Evolutionary conservation across 2,797 vertebrate species (phyloP).

Genomic region (Sebastolobus alascanus): DNA sequence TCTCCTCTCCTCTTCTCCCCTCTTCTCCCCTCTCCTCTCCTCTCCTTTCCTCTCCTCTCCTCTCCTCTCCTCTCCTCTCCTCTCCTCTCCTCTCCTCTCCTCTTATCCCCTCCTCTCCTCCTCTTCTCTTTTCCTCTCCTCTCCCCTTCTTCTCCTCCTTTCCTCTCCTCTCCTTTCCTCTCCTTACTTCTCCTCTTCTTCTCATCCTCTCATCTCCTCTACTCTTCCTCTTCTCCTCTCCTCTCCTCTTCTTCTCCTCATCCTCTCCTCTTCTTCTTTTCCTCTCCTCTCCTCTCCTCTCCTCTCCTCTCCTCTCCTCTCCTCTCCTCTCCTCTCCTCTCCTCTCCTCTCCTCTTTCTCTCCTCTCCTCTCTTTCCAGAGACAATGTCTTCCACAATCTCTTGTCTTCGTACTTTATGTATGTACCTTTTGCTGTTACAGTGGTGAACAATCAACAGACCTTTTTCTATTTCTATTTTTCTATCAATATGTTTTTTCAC

Average conservation of each 20-base stretch:
- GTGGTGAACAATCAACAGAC: slow-evolving; percentile 77
- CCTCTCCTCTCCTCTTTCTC: background rate
- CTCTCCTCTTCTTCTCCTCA: background rate
- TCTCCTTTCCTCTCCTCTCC: no score
- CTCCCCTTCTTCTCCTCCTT: background rate
- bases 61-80: slow-evolving; percentile 8
- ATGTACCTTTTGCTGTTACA: slow-evolving; percentile 67
- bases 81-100: no score
- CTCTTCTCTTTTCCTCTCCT: background rate
- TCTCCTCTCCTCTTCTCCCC: background rate
- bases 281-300: no score
- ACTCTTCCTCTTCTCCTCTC: background rate
- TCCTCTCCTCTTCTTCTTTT: background rate
- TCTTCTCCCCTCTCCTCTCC: background rate
- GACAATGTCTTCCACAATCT: slow-evolving; percentile 75
- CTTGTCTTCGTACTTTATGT: slow-evolving; percentile 77
- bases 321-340: background rate
- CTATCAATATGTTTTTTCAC: slow-evolving; percentile 27
- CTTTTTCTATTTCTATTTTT: slow-evolving; percentile 1
- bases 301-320: background rate
- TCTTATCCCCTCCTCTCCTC: no score
- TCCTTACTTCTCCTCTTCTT: no score
- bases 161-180: background rate
- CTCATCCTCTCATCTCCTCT: background rate
- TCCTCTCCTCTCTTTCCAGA: slow-evolving; percentile 6